Base-by-base conservation (phyloP, 2,113 vertebrate genomes). In the Forbesichthys papilliferus region DNA sequence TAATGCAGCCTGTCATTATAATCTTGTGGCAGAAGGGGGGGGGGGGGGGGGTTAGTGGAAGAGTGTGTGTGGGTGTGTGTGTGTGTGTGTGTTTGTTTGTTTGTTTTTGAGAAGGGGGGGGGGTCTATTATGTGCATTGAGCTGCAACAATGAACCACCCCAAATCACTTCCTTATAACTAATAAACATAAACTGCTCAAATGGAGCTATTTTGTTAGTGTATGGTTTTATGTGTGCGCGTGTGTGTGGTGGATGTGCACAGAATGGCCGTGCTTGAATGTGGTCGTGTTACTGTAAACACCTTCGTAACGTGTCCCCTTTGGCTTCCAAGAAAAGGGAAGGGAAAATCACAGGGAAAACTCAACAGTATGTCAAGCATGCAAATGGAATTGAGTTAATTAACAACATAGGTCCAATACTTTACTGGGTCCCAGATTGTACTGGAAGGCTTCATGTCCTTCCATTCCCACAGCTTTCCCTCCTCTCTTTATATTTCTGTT, bases 341-440 rank as follows among this genome's bases (percentile, higher is more conserved):
- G 16, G 62, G 66, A 42, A 91, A 90, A 92, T 88, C 92, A 87
- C 85, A 65, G 57, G 74, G 81, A 77, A 73, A 14, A 51, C 91
- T 93, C 91, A 88, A 89, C 90, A 83, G 91, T 93, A 86, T 92
- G 93, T 96, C 93, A 95, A 92, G 89, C 89, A 82, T 92, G 94
- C 89, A 92, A 80, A 93, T 93, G 86, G 94, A 95, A 95, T 94
- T 95, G 94, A 95, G 94, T 94, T 96, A 95, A 94, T 94, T 96
- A 95, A 96, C 95, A 94, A 93, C 83, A 81, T 70, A 81, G 84
- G 84, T 84, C 79, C 77, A 48, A 90, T 93, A 13, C 16, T 57
- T 9, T 93, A 42, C 36, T 42, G 36, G 36, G 36, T 42, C 89
- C 92, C 93, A 86, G 90, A 92, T 92, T 94, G 91, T 90, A 94